Percentiles rank a stretch among this genome's conserved stretches.
Evolutionary conservation across 2,888 invertebrate species (phyloP).

Genomic region (Antitype chi): DNA sequence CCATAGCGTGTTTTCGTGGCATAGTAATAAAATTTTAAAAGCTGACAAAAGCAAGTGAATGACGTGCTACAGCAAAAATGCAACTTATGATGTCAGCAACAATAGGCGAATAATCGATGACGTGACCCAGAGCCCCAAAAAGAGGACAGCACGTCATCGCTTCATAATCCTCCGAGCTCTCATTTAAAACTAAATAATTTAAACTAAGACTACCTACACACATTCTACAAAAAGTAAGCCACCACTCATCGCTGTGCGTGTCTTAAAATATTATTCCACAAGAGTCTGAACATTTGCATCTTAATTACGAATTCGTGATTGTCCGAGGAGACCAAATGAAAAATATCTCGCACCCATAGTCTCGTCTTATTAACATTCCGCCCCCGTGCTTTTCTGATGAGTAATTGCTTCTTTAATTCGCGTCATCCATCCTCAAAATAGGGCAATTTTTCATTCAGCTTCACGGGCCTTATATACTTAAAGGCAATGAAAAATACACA

Average conservation of each 20-base stretch:
- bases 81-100: not conserved
- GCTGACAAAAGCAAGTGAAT: no score
- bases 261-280: slow-evolving; percentile 61
- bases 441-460: slow-evolving; percentile 88
- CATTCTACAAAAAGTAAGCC: slow-evolving; percentile 32
- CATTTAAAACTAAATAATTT: slow-evolving; percentile 7
- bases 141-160: not conserved
- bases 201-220: slow-evolving; percentile 15
- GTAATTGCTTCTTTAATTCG: slow-evolving; percentile 91
- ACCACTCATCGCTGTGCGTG: slow-evolving; percentile 38
- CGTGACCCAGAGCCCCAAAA: slow-evolving; percentile 16
- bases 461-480: slow-evolving; percentile 77
- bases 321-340: slow-evolving; percentile 84
- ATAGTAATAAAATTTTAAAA: no score
- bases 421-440: slow-evolving; percentile 90
- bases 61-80: no score
- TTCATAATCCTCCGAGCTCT: not conserved
- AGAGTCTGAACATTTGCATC: slow-evolving; percentile 75
- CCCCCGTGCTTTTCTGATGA: slow-evolving; percentile 89
- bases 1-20: no score
- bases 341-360: slow-evolving; percentile 84
- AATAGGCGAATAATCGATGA: slow-evolving; percentile 10
- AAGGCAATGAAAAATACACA: slow-evolving; percentile 75
- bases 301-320: slow-evolving; percentile 84
- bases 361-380: slow-evolving; percentile 89